Evolutionary conservation across 2,113 vertebrate species (phyloP).

Genomic region (Pelvicachromis taeniatus): DNA sequence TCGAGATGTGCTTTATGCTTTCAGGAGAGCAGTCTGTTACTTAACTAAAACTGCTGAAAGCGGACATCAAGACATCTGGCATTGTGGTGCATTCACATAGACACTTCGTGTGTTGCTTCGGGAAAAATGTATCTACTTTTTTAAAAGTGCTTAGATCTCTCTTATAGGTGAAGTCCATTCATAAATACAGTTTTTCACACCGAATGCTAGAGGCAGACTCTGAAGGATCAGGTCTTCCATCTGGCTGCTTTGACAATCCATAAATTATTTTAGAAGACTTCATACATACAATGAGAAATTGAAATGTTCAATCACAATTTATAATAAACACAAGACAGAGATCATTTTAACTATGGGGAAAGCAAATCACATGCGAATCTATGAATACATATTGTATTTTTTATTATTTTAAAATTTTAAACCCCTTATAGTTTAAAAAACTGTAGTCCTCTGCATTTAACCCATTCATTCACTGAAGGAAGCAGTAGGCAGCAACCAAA

Average conservation of each 20-base stretch:
- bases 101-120: not conserved
- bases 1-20: not conserved
- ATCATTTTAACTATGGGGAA: not conserved
- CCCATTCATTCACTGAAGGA: too few species aligned
- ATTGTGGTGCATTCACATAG: not conserved
- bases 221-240: not conserved
- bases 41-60: not conserved
- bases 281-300: not conserved
- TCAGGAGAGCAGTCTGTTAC: not conserved
- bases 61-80: not conserved
- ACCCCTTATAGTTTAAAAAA: too few species aligned
- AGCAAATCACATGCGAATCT: not conserved
- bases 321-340: not conserved
- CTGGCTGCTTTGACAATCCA: not conserved
- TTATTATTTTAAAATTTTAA: too few species aligned
- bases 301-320: not conserved
- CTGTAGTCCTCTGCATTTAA: too few species aligned
- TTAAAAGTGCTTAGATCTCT: not conserved
- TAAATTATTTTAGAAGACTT: not conserved
- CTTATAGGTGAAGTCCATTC: not conserved
- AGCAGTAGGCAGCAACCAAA: too few species aligned
- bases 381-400: not conserved
- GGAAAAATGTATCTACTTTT: not conserved
- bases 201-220: not conserved
- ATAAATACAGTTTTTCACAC: conserved; percentile 3